Evolutionary conservation across 2,797 vertebrate genomes (phyloP).

Genomic region (Lerista edwardsae): DNA sequence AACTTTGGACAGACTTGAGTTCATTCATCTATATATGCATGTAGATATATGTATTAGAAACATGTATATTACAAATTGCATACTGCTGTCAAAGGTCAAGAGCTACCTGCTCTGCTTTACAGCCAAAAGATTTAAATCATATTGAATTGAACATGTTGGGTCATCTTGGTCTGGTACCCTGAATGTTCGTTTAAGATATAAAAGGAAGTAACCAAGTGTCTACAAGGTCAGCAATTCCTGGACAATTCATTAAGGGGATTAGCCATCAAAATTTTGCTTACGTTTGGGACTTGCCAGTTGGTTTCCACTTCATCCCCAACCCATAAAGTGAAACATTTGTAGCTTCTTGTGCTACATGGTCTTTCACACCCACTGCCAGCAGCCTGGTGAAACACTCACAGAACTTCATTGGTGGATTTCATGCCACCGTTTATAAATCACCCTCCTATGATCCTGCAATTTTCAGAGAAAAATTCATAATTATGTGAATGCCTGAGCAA

Average conservation of each 20-base stretch:
- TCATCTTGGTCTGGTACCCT: constrained; percentile 63
- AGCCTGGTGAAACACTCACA: constrained; percentile 16
- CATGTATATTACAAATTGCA: constrained; percentile 77
- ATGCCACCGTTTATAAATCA: constrained; percentile 21
- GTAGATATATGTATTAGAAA: constrained; percentile 76
- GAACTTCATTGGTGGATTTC: background rate
- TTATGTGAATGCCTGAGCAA: constrained; percentile 66
- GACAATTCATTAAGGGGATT: background rate
- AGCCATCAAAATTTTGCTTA: background rate
- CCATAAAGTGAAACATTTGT: background rate
- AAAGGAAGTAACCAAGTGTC: constrained; percentile 45
- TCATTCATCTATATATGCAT: constrained; percentile 77
- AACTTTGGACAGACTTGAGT: constrained; percentile 81
- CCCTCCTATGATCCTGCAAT: constrained; percentile 52
- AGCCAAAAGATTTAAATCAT: constrained; percentile 63
- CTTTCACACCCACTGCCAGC: constrained; percentile 13
- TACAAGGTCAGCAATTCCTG: background rate
- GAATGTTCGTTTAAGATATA: constrained; percentile 46
- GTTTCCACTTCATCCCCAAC: background rate
- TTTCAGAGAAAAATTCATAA: constrained; percentile 61
- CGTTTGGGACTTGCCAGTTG: background rate
- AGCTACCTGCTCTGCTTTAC: constrained; percentile 67
- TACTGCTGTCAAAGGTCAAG: constrained; percentile 71
- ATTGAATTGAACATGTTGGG: constrained; percentile 60
- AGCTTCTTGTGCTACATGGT: background rate